Evolutionary conservation across 2,888 invertebrate genomes (phyloP).

Genomic region (Petrophora chlorosata): DNA sequence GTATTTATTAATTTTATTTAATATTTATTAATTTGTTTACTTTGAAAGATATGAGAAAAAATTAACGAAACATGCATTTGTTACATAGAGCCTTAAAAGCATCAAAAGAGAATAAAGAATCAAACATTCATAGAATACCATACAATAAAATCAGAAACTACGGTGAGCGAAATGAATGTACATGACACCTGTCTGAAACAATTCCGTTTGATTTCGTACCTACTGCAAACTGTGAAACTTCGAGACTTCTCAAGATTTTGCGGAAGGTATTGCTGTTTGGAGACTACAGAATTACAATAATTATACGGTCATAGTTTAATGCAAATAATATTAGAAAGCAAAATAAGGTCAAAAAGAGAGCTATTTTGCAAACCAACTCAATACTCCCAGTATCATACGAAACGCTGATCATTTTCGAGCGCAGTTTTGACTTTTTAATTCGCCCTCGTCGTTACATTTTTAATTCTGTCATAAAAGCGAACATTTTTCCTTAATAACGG

Average conservation of each 20-base stretch:
- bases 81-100: no score
- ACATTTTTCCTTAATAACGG: conserved; percentile 20
- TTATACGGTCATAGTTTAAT: no score
- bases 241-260: conserved; percentile 8
- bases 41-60: no score
- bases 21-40: no score
- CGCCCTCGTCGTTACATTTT: conserved; percentile 16
- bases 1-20: no score
- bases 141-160: not conserved
- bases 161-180: conserved; percentile 8
- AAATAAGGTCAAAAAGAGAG: no score
- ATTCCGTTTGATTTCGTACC: conserved; percentile 10
- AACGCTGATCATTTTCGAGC: conserved; percentile 1
- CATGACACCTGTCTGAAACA: conserved; percentile 22
- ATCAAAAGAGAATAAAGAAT: no score
- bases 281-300: not conserved
- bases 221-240: no score
- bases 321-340: no score
- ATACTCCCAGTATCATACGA: not conserved
- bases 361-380: not conserved
- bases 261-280: not conserved
- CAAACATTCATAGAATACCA: no score
- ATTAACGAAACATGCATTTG: no score
- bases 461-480: conserved; percentile 21
- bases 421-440: conserved; percentile 12